phyloP scores from a whole-genome alignment of 2,113 vertebrate genomes.

The Apus apus region DNA sequence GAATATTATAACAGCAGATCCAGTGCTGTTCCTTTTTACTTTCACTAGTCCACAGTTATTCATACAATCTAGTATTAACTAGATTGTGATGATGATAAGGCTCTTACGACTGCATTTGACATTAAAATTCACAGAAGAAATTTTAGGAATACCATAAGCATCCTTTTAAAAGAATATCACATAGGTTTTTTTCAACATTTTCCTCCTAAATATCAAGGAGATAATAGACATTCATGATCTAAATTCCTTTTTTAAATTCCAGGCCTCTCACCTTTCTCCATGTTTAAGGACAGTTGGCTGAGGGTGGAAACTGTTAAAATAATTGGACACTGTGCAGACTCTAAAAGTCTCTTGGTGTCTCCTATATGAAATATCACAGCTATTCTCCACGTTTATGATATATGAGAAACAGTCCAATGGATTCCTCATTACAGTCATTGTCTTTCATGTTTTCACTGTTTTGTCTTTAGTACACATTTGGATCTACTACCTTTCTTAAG shows the following conservation, averaged over 20 bases:
- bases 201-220: neutral
- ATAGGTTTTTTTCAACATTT: neutral
- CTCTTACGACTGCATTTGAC: neutral
- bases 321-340: neutral
- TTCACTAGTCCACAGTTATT: neutral
- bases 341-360: neutral
- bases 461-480: neutral
- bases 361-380: neutral
- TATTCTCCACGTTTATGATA: neutral
- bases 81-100: neutral
- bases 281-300: neutral
- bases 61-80: neutral
- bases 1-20: neutral
- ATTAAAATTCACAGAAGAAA: neutral
- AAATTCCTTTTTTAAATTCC: neutral
- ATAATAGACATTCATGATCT: neutral
- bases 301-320: neutral
- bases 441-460: neutral
- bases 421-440: neutral
- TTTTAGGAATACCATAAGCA: neutral
- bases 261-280: neutral
- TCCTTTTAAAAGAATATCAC: neutral
- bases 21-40: neutral
- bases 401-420: neutral
- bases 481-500: neutral